These are phyloP conservation scores for Paraplagusia blochii DNA, from an alignment of 2,113 vertebrate species.

Conservation along the genomic window DNA sequence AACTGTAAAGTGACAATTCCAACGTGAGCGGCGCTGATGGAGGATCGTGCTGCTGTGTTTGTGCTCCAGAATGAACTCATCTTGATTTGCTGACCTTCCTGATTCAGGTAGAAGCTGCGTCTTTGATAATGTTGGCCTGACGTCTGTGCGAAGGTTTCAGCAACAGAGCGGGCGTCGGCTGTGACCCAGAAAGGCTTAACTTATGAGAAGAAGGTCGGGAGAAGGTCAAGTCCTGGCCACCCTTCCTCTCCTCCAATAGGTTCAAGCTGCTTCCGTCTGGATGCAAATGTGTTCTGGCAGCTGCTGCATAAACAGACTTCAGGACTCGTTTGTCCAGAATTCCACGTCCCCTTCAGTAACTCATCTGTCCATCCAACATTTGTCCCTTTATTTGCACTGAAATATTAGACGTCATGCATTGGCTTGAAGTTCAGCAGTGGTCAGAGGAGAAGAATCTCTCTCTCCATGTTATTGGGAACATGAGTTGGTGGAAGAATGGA, in stretches of 20 bases:
- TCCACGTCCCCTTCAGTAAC: background rate
- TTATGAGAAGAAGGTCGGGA: conserved; percentile 11
- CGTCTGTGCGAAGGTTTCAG: background rate
- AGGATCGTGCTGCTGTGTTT: background rate
- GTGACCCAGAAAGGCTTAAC: background rate
- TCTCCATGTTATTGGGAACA: too few species aligned
- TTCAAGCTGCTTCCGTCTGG: conserved; percentile 2
- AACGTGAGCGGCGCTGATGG: background rate
- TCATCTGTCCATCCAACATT: background rate
- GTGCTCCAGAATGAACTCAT: background rate
- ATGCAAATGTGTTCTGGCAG: background rate
- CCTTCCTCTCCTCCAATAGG: background rate
- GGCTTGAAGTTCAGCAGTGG: background rate
- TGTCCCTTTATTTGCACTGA: background rate
- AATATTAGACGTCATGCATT: background rate
- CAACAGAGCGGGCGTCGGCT: background rate
- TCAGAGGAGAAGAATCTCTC: too few species aligned
- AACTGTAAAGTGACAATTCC: background rate
- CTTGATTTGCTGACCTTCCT: background rate
- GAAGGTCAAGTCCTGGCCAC: background rate
- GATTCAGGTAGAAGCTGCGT: background rate
- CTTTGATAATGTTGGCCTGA: background rate
- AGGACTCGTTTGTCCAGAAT: background rate
- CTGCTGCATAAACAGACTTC: background rate
- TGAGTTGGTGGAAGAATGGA: background rate